Percentiles rank a stretch among this genome's conserved stretches.
These are phyloP conservation scores for Thryonomys swinderianus DNA, from an alignment of 2,113 vertebrate species.

Conservation along the genomic window DNA sequence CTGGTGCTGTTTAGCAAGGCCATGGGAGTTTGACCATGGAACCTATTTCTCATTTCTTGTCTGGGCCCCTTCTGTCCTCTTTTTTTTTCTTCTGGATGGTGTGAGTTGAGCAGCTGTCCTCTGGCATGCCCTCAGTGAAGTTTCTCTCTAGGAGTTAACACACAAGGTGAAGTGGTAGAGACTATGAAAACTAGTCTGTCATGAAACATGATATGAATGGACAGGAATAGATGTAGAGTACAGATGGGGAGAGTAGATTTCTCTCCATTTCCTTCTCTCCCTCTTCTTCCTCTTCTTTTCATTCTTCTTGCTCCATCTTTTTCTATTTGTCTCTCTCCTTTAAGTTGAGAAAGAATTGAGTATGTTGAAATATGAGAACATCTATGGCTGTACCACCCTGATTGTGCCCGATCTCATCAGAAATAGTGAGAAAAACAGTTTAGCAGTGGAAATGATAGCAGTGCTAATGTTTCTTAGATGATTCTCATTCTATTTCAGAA, in stretches of 20 bases:
- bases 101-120: not conserved
- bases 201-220: not conserved
- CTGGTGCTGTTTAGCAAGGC: not conserved
- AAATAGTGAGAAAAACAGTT: no score
- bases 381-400: no score
- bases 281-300: not conserved
- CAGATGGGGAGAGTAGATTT: not conserved
- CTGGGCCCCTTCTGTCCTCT: not conserved
- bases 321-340: not conserved
- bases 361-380: not conserved
- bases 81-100: not conserved
- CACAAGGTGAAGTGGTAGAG: not conserved
- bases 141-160: not conserved
- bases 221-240: not conserved
- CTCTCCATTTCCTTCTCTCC: not conserved
- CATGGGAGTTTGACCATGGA: not conserved
- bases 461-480: not conserved
- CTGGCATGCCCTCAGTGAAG: not conserved
- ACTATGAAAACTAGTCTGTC: not conserved
- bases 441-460: not conserved
- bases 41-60: not conserved
- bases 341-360: not conserved
- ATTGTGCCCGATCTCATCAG: no score
- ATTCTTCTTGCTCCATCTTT: no score
- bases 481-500: not conserved